Evolutionary conservation across 2,888 invertebrate genomes (phyloP).

Genomic region (Pseudococcus longispinus): DNA sequence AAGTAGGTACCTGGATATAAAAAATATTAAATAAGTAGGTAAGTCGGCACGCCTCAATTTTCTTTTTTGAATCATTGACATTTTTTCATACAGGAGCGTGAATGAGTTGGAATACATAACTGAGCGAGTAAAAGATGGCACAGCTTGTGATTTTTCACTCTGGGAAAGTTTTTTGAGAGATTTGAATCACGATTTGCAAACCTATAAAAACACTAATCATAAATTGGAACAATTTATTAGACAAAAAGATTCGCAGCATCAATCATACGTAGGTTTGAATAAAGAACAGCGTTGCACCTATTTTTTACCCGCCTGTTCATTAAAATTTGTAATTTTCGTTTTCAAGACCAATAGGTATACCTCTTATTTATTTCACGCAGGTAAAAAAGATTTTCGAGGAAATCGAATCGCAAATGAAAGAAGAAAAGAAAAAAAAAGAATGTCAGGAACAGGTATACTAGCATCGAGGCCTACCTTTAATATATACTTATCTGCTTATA

Average conservation of each 20-base stretch:
- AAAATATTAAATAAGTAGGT: too few species aligned
- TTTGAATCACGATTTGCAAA: conserved; percentile 54
- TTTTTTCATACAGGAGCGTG: conserved; percentile 29
- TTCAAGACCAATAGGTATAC: not conserved
- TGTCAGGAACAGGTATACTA: conserved; percentile 48
- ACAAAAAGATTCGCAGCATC: conserved; percentile 51
- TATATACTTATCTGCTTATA: too few species aligned
- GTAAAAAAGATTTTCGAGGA: conserved; percentile 58
- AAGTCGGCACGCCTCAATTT: too few species aligned
- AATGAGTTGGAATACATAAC: conserved; percentile 50
- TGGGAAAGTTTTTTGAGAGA: conserved; percentile 52
- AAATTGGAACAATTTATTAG: conserved; percentile 47
- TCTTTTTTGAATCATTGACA: too few species aligned
- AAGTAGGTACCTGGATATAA: too few species aligned
- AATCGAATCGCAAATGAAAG: conserved; percentile 57
- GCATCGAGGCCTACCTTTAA: not conserved
- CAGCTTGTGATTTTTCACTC: conserved; percentile 30
- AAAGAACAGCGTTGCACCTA: not conserved
- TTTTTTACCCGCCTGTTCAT: too few species aligned
- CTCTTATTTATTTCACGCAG: conserved; percentile 20
- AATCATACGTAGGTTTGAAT: conserved; percentile 34
- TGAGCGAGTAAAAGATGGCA: conserved; percentile 46
- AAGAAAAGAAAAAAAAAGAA: conserved; percentile 57
- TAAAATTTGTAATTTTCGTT: too few species aligned
- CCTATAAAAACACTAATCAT: conserved; percentile 45